Percentiles rank a stretch among this genome's conserved stretches.
These are phyloP conservation scores for Chlorops oryzae DNA, from an alignment of 1,140 invertebrate genomes.

Conservation along the genomic window DNA sequence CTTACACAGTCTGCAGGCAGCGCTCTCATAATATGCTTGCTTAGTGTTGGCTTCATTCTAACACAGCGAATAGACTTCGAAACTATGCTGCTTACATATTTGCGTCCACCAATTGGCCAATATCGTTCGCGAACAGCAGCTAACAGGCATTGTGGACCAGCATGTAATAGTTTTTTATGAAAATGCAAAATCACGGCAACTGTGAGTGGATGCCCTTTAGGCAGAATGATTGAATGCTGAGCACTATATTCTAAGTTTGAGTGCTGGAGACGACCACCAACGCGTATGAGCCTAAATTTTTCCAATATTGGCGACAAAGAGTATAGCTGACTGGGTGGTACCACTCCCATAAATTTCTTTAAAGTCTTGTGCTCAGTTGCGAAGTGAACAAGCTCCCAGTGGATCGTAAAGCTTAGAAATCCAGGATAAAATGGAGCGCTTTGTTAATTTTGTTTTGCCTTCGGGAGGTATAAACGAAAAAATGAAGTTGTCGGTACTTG, in stretches of 20 bases:
- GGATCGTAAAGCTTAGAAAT: too few species aligned
- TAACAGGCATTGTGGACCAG: constrained; percentile 31
- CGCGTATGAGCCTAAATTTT: constrained; percentile 36
- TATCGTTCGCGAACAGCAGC: constrained; percentile 17
- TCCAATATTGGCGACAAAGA: constrained; percentile 39
- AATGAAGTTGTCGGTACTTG: too few species aligned
- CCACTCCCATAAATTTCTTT: too few species aligned
- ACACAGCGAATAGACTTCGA: constrained; percentile 38
- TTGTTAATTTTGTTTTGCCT: too few species aligned
- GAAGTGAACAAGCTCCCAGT: too few species aligned
- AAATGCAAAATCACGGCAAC: constrained; percentile 36
- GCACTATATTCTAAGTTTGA: constrained; percentile 28
- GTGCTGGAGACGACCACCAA: constrained; percentile 42
- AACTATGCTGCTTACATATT: constrained; percentile 18
- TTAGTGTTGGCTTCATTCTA: constrained; percentile 19
- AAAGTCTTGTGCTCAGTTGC: too few species aligned
- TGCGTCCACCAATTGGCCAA: constrained; percentile 31
- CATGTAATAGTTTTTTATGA: constrained; percentile 37
- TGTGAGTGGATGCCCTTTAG: constrained; percentile 33
- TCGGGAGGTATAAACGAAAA: too few species aligned
- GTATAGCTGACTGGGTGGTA: too few species aligned
- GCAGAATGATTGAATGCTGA: constrained; percentile 47
- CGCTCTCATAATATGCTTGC: constrained; percentile 34
- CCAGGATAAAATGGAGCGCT: too few species aligned
- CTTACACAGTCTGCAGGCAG: constrained; percentile 20